phyloP scores from a whole-genome alignment of 2,113 vertebrate genomes.

The Paracanthobrama guichenoti region DNA sequence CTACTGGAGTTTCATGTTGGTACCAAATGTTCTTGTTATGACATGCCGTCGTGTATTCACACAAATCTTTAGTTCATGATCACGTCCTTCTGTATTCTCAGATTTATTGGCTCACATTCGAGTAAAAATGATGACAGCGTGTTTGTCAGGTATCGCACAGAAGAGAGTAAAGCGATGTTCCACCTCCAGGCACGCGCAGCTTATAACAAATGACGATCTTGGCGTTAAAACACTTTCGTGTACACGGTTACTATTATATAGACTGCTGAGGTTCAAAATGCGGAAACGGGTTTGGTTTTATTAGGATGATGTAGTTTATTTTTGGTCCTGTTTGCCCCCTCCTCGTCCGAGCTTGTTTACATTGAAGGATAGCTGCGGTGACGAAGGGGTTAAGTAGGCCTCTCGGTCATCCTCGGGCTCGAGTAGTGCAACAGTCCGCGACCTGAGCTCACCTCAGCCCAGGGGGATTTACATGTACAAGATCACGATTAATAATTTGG shows the following conservation, averaged over 20 bases:
- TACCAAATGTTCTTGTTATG: conserved; percentile 19
- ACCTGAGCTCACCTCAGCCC: conserved; percentile 60
- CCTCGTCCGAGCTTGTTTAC: conserved; percentile 77
- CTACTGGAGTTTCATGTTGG: conserved; percentile 9
- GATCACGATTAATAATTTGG: not conserved
- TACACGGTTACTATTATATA: not conserved
- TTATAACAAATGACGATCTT: conserved; percentile 9
- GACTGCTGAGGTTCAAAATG: not conserved
- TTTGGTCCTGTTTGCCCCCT: conserved; percentile 73
- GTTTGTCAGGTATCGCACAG: conserved; percentile 6
- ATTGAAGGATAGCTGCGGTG: conserved; percentile 66
- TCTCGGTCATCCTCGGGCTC: conserved; percentile 69
- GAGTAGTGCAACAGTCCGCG: conserved; percentile 63
- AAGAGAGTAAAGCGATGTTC: not conserved
- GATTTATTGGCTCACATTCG: conserved; percentile 14
- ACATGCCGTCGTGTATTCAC: not conserved
- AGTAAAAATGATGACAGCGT: not conserved
- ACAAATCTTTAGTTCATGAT: not conserved
- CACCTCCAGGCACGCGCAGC: conserved; percentile 5
- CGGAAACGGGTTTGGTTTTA: conserved; percentile 8
- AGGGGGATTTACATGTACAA: not conserved
- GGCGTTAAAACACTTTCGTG: conserved; percentile 17
- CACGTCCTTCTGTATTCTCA: not conserved
- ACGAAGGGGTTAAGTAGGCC: conserved; percentile 76
- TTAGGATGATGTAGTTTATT: conserved; percentile 55